Evolutionary conservation across 1,140 invertebrate genomes (phyloP).

Genomic region (Pachyrhynchus sulphureomaculatus): DNA sequence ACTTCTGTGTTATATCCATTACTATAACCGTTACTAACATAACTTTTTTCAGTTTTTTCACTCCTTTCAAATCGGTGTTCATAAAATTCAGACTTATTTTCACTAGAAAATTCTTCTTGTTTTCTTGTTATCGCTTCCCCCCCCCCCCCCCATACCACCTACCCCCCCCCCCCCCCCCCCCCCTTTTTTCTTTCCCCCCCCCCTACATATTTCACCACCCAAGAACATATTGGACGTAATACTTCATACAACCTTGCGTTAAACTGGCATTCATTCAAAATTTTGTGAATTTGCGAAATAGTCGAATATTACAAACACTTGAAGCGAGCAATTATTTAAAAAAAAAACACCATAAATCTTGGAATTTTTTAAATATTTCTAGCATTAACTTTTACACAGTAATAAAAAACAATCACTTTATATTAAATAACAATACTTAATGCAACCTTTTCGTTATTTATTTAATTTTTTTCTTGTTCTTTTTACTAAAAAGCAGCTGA

Average conservation of each 20-base stretch:
- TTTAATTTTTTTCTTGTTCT: too few relatives aligned
- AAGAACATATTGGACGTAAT: constrained; percentile 41
- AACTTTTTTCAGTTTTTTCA: not conserved
- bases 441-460: too few relatives aligned
- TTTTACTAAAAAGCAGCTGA: too few relatives aligned
- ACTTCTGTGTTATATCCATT: too few relatives aligned
- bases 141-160: too few relatives aligned
- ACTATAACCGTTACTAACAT: not conserved
- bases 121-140: constrained; percentile 21
- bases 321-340: not conserved
- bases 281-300: constrained; percentile 9
- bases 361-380: constrained; percentile 8
- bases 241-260: constrained; percentile 5
- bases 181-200: too few relatives aligned
- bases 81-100: not conserved
- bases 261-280: constrained; percentile 30
- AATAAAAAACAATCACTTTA: too few relatives aligned
- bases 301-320: not conserved
- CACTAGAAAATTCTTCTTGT: constrained; percentile 9
- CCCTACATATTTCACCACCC: constrained; percentile 45
- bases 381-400: too few relatives aligned
- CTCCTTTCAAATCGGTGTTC: not conserved
- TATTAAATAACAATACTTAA: too few relatives aligned
- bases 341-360: not conserved
- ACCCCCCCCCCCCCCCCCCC: too few relatives aligned